Evolutionary conservation across 2,113 vertebrate genomes (phyloP), one percentile per base, ranked within the genome.

Genomic region (Puma concolor): DNA sequence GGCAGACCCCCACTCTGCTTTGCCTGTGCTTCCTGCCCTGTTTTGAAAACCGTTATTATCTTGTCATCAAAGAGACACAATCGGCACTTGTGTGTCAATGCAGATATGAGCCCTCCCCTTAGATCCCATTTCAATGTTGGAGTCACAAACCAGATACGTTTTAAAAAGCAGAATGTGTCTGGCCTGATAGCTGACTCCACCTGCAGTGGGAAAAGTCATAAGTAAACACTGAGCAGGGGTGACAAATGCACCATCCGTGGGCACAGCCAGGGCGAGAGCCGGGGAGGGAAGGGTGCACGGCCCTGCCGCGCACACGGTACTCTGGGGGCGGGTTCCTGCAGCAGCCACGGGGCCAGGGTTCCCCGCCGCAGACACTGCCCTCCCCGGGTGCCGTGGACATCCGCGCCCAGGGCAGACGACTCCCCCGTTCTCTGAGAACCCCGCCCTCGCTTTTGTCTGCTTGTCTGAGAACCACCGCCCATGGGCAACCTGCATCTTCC

Each of bases 301-400:
- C 48, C 87, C 14, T 3, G 10, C 36, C 21, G 2, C 5, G 23
- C 9, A 0, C 72, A 16, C 11, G 29, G 77, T 6, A 0, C n/a
- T 11, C 2, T 3, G 0, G 15, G 1, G 23, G 64, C 54, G 44
- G 44, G 41, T 5, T 11, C 38, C 67, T 0, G 2, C 23, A 44
- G 80, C 27, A 0, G 66, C 2, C 2, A 0, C 0, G 0, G 54
- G 48, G 13, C 10, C 0, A 6, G n/a, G 12, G 0, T 1, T 41
- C 9, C 29, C 90, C n/a, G 48, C 48, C 1, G 2, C 10, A 17
- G 69, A 48, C 48, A 14, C 31, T 21, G n/a, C 41, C 54, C 74
- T 88, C 8, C 57, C 29, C 0, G 1, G n/a, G 16, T 17, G 1
- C 36, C 1, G 1, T 1, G 41, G 67, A 38, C 63, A 44, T 33